Evolutionary conservation across 2,797 vertebrate genomes (phyloP), one percentile per base, ranked within the genome.

Genomic region (Enteromius fasciolatus): DNA sequence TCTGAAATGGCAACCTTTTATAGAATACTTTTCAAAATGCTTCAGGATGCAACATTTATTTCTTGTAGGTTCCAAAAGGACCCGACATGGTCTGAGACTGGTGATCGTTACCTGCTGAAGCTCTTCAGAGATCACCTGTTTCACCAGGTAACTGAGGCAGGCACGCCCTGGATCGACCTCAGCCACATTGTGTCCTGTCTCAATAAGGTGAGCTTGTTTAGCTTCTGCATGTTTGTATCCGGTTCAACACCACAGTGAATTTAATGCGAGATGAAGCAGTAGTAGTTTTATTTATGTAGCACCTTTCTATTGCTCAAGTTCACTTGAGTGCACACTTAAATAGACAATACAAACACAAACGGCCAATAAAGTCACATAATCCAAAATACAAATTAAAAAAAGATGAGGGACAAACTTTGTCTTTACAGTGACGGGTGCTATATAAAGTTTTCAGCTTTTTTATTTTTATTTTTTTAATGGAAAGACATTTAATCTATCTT

Each of bases 171-270:
- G 98, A 97, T 99, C 80, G 98, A 99, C 93, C 96, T 99, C 93
- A 99, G 98, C 94, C 98, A 99, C 94, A 99, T 99, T 36, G 98
- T 99, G 90, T 97, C 97, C 93, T 99, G 98, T 95, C 97, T 99
- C 95, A 99, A 99, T 94, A 99, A 99, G 96, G 98, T 99, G 92
- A 94, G 89, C 85, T 0, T 59, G 28, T 20, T 78, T 72, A 20
- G 54, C 25, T 36, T 74, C 41, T n/a, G 33, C n/a, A 52, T 18
- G 1, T 73, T 75, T 75, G 14, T 41, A 31, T 36, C 23, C 14
- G 57, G 11, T 25, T 59, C 25, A 23, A 59, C n/a, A 54, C 52
- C 8, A 10, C 10, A 54, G 8, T 54, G 3, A 54, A n/a, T n/a
- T 54, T 10, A 54, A n/a, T 54, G 52, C 1, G 36, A 39, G 8